Conservation (phyloP, 2,888 invertebrate genomes). For the Digitonthophagus gazella region DNA sequence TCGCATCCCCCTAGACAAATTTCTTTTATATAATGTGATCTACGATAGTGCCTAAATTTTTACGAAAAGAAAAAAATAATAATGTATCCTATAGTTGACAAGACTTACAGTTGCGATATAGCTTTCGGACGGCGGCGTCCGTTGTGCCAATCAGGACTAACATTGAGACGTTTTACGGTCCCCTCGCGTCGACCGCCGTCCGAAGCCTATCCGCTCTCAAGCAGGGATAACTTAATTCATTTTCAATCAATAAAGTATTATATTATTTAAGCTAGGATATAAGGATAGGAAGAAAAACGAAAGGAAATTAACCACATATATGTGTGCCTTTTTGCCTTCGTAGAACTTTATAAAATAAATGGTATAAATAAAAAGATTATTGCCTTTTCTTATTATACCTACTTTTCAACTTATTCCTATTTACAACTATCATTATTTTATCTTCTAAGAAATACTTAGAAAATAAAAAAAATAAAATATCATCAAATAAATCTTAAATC, state of each 20-base stretch:
- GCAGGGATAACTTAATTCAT: constrained; percentile 26
- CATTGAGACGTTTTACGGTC: constrained; percentile 1
- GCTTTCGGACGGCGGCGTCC: not conserved
- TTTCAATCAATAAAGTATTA: constrained; percentile 29
- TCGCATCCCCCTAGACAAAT: not conserved
- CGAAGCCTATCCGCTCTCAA: constrained; percentile 22
- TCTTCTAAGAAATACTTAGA: too few relatives aligned
- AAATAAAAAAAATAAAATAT: too few relatives aligned
- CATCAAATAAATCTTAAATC: too few relatives aligned
- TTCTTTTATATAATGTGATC: constrained; percentile 33
- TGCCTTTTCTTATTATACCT: not conserved
- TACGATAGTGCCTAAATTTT: constrained; percentile 36
- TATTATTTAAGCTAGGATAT: constrained; percentile 23
- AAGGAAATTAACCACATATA: constrained; percentile 29
- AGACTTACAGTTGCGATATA: constrained; percentile 16
- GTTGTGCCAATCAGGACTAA: constrained; percentile 1
- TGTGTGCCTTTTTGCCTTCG: constrained; percentile 33
- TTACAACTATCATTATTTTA: too few relatives aligned
- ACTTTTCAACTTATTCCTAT: too few relatives aligned
- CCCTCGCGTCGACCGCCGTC: not conserved
- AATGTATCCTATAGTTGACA: constrained; percentile 21
- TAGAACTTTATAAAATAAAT: constrained; percentile 32
- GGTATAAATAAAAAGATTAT: constrained; percentile 22
- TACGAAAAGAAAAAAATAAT: constrained; percentile 21
- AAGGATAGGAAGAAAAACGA: constrained; percentile 25